These are phyloP conservation scores for Platypus cylindrus DNA, from an alignment of 2,888 invertebrate genomes.

Conservation along the genomic window DNA sequence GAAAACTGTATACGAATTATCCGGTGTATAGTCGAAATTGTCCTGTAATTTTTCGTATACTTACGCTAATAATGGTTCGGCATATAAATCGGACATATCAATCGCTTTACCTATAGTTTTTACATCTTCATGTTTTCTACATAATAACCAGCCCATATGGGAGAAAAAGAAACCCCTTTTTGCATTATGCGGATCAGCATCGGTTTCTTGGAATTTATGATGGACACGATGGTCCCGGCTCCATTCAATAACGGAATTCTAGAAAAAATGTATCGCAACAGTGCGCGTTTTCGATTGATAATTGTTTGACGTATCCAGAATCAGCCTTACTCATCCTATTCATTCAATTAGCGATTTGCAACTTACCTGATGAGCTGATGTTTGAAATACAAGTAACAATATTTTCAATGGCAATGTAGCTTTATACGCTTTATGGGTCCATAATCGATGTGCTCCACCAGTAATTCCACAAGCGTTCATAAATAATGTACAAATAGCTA, in stretches of 20 bases:
- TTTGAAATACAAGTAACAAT: conserved; percentile 70
- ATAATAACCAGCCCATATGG: conserved; percentile 88
- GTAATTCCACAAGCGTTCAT: conserved; percentile 84
- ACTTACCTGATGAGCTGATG: conserved; percentile 68
- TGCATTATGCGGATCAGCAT: conserved; percentile 88
- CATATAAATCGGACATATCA: conserved; percentile 69
- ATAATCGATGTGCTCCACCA: conserved; percentile 90
- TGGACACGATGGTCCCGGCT: conserved; percentile 72
- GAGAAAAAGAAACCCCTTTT: conserved; percentile 90
- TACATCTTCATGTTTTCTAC: conserved; percentile 82
- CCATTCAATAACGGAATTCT: conserved; percentile 69
- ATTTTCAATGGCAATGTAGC: conserved; percentile 80
- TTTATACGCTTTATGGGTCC: conserved; percentile 94
- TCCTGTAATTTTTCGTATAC: too few relatives aligned
- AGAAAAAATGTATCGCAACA: not conserved
- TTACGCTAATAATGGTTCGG: conserved; percentile 58
- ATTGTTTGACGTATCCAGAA: too few relatives aligned
- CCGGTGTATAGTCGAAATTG: too few relatives aligned
- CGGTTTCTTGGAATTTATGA: conserved; percentile 86
- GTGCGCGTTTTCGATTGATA: not conserved
- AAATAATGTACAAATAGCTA: conserved; percentile 62
- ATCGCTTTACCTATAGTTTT: conserved; percentile 73
- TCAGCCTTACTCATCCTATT: too few relatives aligned
- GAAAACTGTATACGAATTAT: conserved; percentile 54
- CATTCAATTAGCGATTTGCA: too few relatives aligned